These are phyloP conservation scores for Larimichthys crocea DNA, from an alignment of 2,113 vertebrate species.

Conservation along the genomic window DNA sequence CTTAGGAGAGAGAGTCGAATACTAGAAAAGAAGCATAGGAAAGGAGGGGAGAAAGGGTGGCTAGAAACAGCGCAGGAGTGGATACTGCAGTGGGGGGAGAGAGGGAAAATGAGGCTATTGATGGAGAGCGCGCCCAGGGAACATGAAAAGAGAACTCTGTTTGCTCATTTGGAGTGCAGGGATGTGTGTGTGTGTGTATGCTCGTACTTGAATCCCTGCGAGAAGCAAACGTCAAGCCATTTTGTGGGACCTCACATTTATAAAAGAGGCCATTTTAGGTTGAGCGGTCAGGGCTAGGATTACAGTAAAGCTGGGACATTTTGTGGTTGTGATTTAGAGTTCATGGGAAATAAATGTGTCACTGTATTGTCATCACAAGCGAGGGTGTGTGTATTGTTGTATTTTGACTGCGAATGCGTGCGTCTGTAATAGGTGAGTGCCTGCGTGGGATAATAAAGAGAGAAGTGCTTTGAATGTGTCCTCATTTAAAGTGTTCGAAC, in stretches of 20 bases:
- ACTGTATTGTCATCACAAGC: background rate
- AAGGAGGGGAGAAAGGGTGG: slow-evolving; percentile 28
- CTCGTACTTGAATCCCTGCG: slow-evolving; percentile 29
- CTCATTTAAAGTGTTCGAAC: slow-evolving; percentile 51
- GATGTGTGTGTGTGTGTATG: background rate
- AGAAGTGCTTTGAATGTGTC: slow-evolving; percentile 55
- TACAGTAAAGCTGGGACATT: slow-evolving; percentile 2
- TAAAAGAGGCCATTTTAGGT: slow-evolving; percentile 50
- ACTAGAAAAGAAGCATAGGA: slow-evolving; percentile 27
- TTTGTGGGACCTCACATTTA: slow-evolving; percentile 42
- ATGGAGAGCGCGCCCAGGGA: slow-evolving; percentile 58
- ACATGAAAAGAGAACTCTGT: slow-evolving; percentile 75
- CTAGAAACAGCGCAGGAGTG: slow-evolving; percentile 40
- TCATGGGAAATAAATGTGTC: background rate
- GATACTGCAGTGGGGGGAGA: slow-evolving; percentile 54
- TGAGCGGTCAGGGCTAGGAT: background rate
- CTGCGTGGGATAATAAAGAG: slow-evolving; percentile 58
- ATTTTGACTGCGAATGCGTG: slow-evolving; percentile 28
- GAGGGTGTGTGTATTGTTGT: slow-evolving; percentile 8
- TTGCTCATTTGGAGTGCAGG: slow-evolving; percentile 62
- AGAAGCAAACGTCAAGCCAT: slow-evolving; percentile 49
- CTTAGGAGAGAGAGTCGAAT: slow-evolving; percentile 21
- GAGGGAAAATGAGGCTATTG: slow-evolving; percentile 77
- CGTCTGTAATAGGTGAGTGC: slow-evolving; percentile 32
- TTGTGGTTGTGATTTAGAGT: slow-evolving; percentile 3